Conservation (phyloP, 2,113 vertebrate genomes). For the Orycteropus afer region DNA sequence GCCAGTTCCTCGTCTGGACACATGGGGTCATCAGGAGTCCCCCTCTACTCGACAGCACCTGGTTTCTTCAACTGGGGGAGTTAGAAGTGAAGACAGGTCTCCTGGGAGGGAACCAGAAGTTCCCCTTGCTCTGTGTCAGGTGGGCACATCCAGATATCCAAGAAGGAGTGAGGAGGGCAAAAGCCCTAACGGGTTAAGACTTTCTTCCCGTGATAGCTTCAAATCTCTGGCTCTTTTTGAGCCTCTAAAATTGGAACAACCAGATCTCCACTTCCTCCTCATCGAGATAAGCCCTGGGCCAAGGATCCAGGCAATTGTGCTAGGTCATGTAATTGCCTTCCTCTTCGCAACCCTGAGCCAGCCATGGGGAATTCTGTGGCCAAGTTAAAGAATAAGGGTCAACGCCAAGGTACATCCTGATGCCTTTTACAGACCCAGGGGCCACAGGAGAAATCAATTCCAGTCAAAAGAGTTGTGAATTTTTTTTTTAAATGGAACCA, state of each 20-base stretch:
- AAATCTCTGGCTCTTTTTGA: conserved; percentile 64
- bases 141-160: neutral
- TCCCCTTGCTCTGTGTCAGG: neutral
- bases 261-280: conserved; percentile 69
- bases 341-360: conserved; percentile 74
- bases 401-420: conserved; percentile 46
- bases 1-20: neutral
- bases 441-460: conserved; percentile 71
- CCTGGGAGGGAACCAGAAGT: neutral
- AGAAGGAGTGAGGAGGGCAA: neutral
- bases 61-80: neutral
- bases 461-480: conserved; percentile 59
- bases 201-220: neutral
- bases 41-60: neutral
- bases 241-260: conserved; percentile 70
- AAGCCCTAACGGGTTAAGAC: conserved; percentile 32
- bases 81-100: neutral
- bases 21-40: no score
- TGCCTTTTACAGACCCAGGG: conserved; percentile 69
- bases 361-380: conserved; percentile 68
- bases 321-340: conserved; percentile 75
- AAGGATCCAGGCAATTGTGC: conserved; percentile 54
- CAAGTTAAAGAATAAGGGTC: conserved; percentile 76
- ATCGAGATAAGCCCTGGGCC: conserved; percentile 66
- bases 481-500: conserved; percentile 23